Conservation (phyloP, 1,140 invertebrate species). For the Vollenhovia emeryi region DNA sequence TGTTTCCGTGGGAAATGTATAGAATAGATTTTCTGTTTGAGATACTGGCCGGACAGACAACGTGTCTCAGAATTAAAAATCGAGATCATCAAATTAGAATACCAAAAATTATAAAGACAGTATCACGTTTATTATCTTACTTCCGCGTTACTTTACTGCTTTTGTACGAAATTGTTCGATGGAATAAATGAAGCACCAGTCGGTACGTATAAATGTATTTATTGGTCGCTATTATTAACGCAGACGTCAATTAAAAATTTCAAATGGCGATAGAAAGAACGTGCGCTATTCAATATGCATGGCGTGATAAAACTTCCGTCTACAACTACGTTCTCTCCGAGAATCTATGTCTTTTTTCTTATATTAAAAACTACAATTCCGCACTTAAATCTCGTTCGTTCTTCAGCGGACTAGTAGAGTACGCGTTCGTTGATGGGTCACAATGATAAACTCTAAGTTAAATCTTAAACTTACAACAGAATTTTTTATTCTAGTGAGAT, state of each 20-base stretch:
- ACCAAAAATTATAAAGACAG: background rate
- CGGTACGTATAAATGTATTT: conserved; percentile 47
- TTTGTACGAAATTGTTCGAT: background rate
- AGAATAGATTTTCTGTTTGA: no score
- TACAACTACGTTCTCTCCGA: background rate
- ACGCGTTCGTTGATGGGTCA: conserved; percentile 34
- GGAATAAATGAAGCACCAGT: conserved; percentile 6
- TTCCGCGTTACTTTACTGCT: background rate
- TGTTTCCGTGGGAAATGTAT: no score
- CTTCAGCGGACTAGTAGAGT: conserved; percentile 12
- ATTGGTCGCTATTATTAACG: conserved; percentile 28
- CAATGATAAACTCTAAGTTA: conserved; percentile 42
- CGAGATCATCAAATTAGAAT: no score
- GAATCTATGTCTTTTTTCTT: background rate
- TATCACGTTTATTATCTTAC: conserved; percentile 1
- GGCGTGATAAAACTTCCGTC: background rate
- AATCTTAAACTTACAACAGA: conserved; percentile 23
- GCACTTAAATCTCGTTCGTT: background rate
- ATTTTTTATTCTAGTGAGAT: conserved; percentile 80
- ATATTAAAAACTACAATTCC: conserved; percentile 28
- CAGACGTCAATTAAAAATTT: conserved; percentile 9
- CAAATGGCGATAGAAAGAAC: background rate
- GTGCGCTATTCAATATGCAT: background rate
- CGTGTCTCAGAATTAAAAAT: no score
- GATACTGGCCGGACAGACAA: background rate